A percentile compares a stretch with the other conserved stretches of the same genome.
Conservation (phyloP, 2,888 invertebrate species). For the Parelbella ahira region DNA sequence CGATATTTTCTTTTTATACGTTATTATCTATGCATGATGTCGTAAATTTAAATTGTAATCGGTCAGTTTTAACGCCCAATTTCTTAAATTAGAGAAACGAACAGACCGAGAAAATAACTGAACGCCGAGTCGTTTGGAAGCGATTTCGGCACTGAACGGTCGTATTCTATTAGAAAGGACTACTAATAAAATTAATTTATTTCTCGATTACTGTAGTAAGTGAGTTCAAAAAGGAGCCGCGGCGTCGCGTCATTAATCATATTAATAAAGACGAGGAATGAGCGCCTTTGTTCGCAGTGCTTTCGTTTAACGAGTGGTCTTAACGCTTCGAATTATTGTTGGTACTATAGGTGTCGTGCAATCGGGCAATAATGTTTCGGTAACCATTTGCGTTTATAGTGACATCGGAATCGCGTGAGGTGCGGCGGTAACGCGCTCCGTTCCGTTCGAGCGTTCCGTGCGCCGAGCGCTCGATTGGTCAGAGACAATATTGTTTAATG, state of each 20-base stretch:
- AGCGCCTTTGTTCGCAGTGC: constrained; percentile 70
- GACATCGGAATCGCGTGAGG: constrained; percentile 30
- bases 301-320: constrained; percentile 55
- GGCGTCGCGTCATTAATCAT: constrained; percentile 71
- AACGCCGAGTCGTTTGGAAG: constrained; percentile 45
- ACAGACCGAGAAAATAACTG: constrained; percentile 56
- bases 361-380: constrained; percentile 42
- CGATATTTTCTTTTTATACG: constrained; percentile 57
- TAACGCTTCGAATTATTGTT: constrained; percentile 49
- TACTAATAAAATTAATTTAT: constrained; percentile 79
- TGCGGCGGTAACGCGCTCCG: constrained; percentile 29
- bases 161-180: constrained; percentile 74
- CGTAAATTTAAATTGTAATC: constrained; percentile 73
- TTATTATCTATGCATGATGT: constrained; percentile 60
- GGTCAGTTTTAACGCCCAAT: constrained; percentile 73
- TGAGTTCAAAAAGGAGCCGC: constrained; percentile 72
- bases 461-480: constrained; percentile 41
- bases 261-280: constrained; percentile 77
- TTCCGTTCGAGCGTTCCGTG: constrained; percentile 24
- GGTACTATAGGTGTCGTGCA: constrained; percentile 43
- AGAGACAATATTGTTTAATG: constrained; percentile 59
- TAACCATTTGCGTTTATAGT: constrained; percentile 32
- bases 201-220: constrained; percentile 75
- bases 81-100: constrained; percentile 70
- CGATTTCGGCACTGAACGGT: constrained; percentile 43